phyloP scores from a whole-genome alignment of 2,113 vertebrate genomes.

The Tyrannus savana region DNA sequence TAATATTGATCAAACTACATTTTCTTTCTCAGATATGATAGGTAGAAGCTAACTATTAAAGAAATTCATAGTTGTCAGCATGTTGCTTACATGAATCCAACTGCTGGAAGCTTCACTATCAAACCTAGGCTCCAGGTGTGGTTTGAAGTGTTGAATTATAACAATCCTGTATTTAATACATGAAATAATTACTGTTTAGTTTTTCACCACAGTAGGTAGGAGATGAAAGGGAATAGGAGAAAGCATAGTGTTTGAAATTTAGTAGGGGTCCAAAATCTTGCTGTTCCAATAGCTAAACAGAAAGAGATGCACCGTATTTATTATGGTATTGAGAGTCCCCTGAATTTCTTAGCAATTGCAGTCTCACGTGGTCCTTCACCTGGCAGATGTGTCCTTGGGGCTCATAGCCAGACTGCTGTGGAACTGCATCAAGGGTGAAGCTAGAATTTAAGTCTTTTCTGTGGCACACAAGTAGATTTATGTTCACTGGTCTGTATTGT shows the following conservation, averaged over 20 bases:
- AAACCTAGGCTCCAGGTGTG: conserved; percentile 83
- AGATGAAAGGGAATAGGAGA: neutral
- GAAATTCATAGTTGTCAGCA: conserved; percentile 83
- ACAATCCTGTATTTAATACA: neutral
- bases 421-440: neutral
- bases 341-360: neutral
- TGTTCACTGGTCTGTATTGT: neutral
- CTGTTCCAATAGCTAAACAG: neutral
- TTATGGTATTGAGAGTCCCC: neutral
- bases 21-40: conserved; percentile 75
- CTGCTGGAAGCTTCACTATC: conserved; percentile 80
- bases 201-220: neutral
- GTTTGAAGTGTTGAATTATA: neutral
- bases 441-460: neutral
- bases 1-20: neutral
- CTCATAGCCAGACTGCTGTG: neutral
- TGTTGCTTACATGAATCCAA: conserved; percentile 83
- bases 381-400: neutral
- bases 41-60: conserved; percentile 80
- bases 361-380: neutral
- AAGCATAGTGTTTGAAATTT: neutral
- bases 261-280: neutral
- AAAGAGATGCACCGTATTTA: neutral
- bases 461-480: neutral
- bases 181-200: neutral